These are phyloP conservation scores for Helicoverpa armigera DNA, from an alignment of 1,140 invertebrate species.

Conservation along the genomic window DNA sequence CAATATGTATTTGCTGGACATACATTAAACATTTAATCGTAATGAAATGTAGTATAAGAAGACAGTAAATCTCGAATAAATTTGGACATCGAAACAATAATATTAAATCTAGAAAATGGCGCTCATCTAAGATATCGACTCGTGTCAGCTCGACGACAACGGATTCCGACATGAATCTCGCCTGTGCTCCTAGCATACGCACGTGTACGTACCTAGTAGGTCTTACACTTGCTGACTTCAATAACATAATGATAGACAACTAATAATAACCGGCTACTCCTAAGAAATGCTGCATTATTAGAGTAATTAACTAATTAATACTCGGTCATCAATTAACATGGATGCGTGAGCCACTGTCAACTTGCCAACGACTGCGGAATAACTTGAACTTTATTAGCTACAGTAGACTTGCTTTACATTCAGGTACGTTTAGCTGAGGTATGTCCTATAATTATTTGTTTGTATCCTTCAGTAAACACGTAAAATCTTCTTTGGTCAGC, in stretches of 20 bases:
- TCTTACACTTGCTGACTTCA: background rate
- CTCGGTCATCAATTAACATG: background rate
- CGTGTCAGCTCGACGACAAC: conserved; percentile 42
- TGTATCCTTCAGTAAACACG: conserved; percentile 2
- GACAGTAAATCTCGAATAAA: conserved; percentile 79
- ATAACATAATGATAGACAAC: background rate
- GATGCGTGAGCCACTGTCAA: too few relatives aligned
- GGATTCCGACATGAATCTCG: conserved; percentile 1
- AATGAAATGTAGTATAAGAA: conserved; percentile 65
- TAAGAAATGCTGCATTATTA: background rate
- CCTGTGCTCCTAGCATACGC: background rate
- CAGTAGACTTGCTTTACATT: conserved; percentile 20
- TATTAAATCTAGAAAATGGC: conserved; percentile 65
- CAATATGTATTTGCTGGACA: conserved; percentile 49
- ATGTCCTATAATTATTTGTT: conserved; percentile 34
- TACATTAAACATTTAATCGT: conserved; percentile 49
- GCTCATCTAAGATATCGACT: conserved; percentile 58
- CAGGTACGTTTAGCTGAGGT: conserved; percentile 40
- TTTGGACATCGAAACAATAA: conserved; percentile 80
- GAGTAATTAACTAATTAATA: background rate
- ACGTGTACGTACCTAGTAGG: background rate
- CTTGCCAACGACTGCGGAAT: conserved; percentile 2
- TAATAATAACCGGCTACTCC: background rate
- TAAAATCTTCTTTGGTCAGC: conserved; percentile 31
- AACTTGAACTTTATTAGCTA: conserved; percentile 12